phyloP scores from a whole-genome alignment of 2,888 invertebrate genomes.

The Cheilosia scutellata region DNA sequence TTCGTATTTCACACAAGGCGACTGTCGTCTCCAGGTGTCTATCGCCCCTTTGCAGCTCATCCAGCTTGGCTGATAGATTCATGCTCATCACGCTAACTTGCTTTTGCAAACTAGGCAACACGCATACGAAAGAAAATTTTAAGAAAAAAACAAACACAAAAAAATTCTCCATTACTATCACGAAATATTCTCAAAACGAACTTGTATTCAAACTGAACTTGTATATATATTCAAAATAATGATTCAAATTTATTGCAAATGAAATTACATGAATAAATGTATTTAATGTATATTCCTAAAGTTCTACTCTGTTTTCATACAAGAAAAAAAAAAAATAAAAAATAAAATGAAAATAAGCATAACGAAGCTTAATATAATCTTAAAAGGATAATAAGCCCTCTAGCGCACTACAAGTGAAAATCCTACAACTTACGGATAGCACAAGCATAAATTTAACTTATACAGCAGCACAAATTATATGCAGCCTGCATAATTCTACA shows the following conservation, averaged over 20 bases:
- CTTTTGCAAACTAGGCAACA: conserved; percentile 92
- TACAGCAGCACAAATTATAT: conserved; percentile 35
- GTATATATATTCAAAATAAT: conserved; percentile 5
- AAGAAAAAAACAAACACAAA: neutral
- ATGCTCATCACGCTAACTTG: conserved; percentile 99
- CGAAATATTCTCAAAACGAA: conserved; percentile 14
- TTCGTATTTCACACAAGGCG: conserved; percentile 96
- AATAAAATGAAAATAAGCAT: neutral
- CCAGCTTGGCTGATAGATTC: conserved; percentile 97
- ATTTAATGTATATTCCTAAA: conserved; percentile 63
- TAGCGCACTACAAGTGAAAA: conserved; percentile 57
- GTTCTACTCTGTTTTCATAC: conserved; percentile 42
- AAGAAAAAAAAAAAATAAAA: conserved; percentile 35
- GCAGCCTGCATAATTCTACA: conserved; percentile 28
- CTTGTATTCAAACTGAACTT: conserved; percentile 8
- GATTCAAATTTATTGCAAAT: conserved; percentile 66
- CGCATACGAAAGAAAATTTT: neutral
- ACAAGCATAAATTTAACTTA: conserved; percentile 34
- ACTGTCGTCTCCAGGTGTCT: conserved; percentile 96
- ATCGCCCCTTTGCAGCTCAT: conserved; percentile 95
- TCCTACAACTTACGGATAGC: conserved; percentile 51
- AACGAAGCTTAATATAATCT: conserved; percentile 44
- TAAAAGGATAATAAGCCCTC: conserved; percentile 64
- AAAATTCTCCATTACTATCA: conserved; percentile 41
- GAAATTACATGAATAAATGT: conserved; percentile 72